These are phyloP conservation scores for Trissolcus brochymenae DNA, from an alignment of 2,888 invertebrate species.

Conservation along the genomic window DNA sequence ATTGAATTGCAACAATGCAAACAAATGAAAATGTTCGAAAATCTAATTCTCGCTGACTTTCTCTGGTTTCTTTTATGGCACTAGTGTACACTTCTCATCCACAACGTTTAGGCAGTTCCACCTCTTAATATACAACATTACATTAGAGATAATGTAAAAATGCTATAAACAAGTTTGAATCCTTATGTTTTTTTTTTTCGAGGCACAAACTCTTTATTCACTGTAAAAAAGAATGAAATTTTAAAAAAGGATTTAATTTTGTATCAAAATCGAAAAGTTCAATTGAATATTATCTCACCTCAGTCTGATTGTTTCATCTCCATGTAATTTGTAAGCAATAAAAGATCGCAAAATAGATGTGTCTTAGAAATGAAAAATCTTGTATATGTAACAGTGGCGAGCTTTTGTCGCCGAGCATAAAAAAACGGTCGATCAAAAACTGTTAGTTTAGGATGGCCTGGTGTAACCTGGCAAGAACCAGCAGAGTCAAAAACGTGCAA, in stretches of 20 bases:
- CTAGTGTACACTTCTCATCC: slow-evolving; percentile 40
- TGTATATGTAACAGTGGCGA: slow-evolving; percentile 24
- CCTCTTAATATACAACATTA: slow-evolving; percentile 33
- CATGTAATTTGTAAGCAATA: slow-evolving; percentile 63
- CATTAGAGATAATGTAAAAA: slow-evolving; percentile 50
- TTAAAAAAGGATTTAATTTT: neutral
- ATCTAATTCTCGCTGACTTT: slow-evolving; percentile 51
- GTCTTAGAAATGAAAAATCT: slow-evolving; percentile 52
- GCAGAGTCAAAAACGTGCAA: slow-evolving; percentile 31
- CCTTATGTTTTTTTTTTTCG: slow-evolving; percentile 44
- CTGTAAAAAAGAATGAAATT: slow-evolving; percentile 42
- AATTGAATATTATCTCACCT: no score
- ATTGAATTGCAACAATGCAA: neutral
- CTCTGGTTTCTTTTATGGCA: slow-evolving; percentile 49
- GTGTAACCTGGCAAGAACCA: slow-evolving; percentile 41
- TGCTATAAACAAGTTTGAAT: slow-evolving; percentile 55
- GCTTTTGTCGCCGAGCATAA: slow-evolving; percentile 12
- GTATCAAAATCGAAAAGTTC: no score
- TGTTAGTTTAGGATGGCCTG: slow-evolving; percentile 44
- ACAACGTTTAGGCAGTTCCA: slow-evolving; percentile 46
- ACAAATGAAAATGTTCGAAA: slow-evolving; percentile 5
- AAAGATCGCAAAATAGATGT: slow-evolving; percentile 63
- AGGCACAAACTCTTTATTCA: slow-evolving; percentile 58
- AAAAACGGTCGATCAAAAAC: slow-evolving; percentile 15
- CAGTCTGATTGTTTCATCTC: slow-evolving; percentile 61